Evolutionary conservation across 2,888 invertebrate genomes (phyloP).

Genomic region (Amorpha juglandis): DNA sequence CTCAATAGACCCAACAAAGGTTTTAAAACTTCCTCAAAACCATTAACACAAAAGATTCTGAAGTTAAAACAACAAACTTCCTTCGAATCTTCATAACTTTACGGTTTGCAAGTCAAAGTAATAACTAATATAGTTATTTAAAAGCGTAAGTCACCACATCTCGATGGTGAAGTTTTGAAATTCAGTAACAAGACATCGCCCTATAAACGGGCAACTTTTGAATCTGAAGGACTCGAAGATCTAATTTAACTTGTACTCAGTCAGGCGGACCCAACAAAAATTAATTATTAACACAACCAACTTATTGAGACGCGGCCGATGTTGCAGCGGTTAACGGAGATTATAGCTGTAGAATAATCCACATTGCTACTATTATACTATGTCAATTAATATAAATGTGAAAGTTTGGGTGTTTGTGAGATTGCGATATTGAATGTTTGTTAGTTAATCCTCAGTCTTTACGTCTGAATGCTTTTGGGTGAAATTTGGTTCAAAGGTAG

Average conservation of each 20-base stretch:
- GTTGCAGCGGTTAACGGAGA: constrained; percentile 1
- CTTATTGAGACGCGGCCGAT: constrained; percentile 30
- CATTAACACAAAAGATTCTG: not conserved
- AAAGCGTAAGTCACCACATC: constrained; percentile 22
- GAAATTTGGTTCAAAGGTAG: too few relatives aligned
- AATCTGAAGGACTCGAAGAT: constrained; percentile 44
- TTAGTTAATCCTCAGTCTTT: too few relatives aligned
- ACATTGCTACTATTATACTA: too few relatives aligned
- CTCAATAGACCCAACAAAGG: not conserved
- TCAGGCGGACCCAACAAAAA: constrained; percentile 47
- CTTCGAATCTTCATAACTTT: constrained; percentile 10
- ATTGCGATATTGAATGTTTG: too few relatives aligned
- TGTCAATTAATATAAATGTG: too few relatives aligned
- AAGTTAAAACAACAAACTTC: not conserved
- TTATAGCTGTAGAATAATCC: too few relatives aligned
- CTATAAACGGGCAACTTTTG: constrained; percentile 43
- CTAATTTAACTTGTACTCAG: constrained; percentile 51
- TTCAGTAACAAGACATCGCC: constrained; percentile 34
- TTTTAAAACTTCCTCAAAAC: not conserved
- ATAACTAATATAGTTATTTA: constrained; percentile 20
- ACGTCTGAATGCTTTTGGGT: too few relatives aligned
- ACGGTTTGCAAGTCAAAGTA: constrained; percentile 10
- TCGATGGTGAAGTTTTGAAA: constrained; percentile 27
- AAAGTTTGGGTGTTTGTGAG: too few relatives aligned
- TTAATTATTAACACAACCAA: constrained; percentile 48